Conservation (phyloP, 2,797 vertebrate genomes). For the Sternotherus odoratus region DNA sequence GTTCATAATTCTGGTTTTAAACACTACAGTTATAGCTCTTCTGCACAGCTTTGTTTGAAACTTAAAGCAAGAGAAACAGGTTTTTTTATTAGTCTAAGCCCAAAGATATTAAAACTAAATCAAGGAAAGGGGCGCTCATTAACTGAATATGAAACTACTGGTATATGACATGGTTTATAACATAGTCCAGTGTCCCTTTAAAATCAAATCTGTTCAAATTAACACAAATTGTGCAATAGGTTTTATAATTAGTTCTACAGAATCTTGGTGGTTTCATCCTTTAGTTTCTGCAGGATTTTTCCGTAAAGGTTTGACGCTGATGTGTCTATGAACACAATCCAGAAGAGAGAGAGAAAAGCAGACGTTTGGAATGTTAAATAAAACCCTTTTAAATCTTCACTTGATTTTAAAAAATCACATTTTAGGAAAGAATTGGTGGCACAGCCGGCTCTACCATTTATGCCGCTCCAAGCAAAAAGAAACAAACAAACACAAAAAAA, state of each 20-base stretch:
- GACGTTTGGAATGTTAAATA: not conserved
- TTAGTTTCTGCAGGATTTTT: not conserved
- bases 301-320: not conserved
- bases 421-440: not conserved
- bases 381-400: not conserved
- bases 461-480: too few species aligned
- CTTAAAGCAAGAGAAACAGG: too few species aligned
- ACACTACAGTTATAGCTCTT: not conserved
- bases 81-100: not conserved
- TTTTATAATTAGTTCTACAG: not conserved
- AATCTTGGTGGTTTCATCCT: not conserved
- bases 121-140: not conserved
- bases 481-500: too few species aligned
- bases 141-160: not conserved
- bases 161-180: not conserved
- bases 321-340: not conserved
- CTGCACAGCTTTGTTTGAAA: too few species aligned
- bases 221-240: not conserved
- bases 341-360: not conserved
- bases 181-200: not conserved
- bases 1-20: not conserved
- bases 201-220: not conserved
- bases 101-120: not conserved
- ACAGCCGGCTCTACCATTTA: too few species aligned
- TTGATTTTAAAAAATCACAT: not conserved